These are phyloP conservation scores for Drosophila flavopinicola DNA, from an alignment of 2,888 invertebrate genomes.

Conservation along the genomic window DNA sequence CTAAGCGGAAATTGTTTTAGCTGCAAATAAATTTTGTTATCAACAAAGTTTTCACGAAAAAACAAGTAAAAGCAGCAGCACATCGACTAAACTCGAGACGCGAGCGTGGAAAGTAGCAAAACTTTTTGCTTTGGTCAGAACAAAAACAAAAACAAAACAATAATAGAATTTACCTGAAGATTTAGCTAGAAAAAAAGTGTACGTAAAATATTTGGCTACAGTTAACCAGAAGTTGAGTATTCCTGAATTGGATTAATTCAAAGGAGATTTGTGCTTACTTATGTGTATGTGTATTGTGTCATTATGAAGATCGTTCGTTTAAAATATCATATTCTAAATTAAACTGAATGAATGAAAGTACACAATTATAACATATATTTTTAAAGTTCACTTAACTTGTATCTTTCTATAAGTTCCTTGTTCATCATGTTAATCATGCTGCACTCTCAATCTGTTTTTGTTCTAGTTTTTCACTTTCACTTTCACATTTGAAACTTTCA, in stretches of 20 bases:
- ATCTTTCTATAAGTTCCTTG: too few relatives aligned
- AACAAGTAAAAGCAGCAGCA: slow-evolving; percentile 1
- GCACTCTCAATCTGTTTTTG: not conserved
- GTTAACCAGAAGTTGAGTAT: not conserved
- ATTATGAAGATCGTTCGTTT: too few relatives aligned
- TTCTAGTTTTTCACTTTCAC: slow-evolving; percentile 2
- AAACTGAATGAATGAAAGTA: too few relatives aligned
- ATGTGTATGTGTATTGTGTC: not conserved
- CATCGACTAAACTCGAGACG: slow-evolving; percentile 7
- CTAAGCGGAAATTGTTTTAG: slow-evolving; percentile 67
- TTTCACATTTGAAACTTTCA: slow-evolving; percentile 15
- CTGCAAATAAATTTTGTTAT: slow-evolving; percentile 58
- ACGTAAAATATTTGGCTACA: slow-evolving; percentile 6
- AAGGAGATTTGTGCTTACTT: not conserved
- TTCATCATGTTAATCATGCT: too few relatives aligned
- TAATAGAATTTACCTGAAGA: slow-evolving; percentile 37
- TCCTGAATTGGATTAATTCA: not conserved
- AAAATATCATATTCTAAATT: too few relatives aligned
- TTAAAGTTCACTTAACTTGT: too few relatives aligned
- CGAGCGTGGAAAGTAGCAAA: slow-evolving; percentile 21
- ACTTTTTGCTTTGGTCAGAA: slow-evolving; percentile 16
- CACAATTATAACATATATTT: not conserved
- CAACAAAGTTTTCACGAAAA: slow-evolving; percentile 47
- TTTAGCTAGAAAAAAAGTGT: slow-evolving; percentile 18
- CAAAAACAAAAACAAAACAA: not conserved